Evolutionary conservation across 2,113 vertebrate species (phyloP).

Genomic region (Pyrgilauda ruficollis): DNA sequence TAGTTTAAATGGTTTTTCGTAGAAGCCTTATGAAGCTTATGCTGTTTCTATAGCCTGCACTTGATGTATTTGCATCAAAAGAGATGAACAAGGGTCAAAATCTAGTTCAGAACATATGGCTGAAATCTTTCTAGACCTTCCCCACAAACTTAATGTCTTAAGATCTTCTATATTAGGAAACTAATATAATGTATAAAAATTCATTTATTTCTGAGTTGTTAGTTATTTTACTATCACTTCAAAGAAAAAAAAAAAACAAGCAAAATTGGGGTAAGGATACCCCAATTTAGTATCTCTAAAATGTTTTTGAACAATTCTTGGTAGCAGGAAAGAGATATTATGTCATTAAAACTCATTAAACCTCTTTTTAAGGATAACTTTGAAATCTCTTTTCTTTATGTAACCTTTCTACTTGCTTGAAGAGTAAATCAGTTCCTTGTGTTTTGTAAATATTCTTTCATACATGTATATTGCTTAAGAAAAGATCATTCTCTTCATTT

Average conservation of each 20-base stretch:
- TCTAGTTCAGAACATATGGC: not conserved
- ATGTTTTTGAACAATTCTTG: not conserved
- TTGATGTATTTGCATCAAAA: not conserved
- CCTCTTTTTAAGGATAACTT: not conserved
- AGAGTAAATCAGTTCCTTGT: not conserved
- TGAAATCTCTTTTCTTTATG: not conserved
- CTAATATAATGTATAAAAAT: not conserved
- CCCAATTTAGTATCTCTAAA: not conserved
- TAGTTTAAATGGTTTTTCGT: not conserved
- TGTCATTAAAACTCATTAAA: not conserved
- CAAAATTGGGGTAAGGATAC: not conserved
- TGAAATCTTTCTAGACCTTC: not conserved
- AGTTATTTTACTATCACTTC: not conserved
- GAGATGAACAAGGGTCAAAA: not conserved
- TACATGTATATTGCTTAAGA: not conserved
- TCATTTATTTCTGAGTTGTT: not conserved
- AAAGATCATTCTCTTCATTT: not conserved
- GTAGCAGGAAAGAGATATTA: not conserved
- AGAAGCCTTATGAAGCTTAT: not conserved
- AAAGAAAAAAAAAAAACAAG: not conserved
- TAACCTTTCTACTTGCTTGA: not conserved
- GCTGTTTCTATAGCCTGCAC: not conserved
- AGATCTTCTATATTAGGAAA: not conserved
- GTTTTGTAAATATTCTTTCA: not conserved
- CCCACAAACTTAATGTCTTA: not conserved